Evolutionary conservation across 2,888 invertebrate genomes (phyloP).

Genomic region (Plusia festucae): DNA sequence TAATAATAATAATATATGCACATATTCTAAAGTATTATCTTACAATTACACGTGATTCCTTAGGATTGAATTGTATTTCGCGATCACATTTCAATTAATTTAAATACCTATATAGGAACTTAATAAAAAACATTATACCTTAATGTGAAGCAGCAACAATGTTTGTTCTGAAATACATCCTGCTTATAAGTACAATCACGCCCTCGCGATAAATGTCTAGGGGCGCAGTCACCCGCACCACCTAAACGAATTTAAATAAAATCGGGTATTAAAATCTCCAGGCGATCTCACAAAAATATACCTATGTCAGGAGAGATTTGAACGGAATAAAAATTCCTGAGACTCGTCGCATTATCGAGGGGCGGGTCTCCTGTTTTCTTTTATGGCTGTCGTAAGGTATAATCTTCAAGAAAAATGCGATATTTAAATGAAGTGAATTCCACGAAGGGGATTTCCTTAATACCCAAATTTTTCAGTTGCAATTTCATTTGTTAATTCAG

Average conservation of each 20-base stretch:
- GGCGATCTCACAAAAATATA: conserved; percentile 88
- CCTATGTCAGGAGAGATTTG: conserved; percentile 89
- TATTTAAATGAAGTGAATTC: conserved; percentile 89
- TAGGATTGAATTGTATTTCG: not conserved
- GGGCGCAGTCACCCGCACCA: conserved; percentile 83
- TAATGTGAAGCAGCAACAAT: conserved; percentile 29
- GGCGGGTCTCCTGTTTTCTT: conserved; percentile 88
- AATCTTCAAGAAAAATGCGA: conserved; percentile 90
- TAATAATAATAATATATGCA: no score
- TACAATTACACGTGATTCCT: not conserved
- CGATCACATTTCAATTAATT: not conserved
- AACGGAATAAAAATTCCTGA: conserved; percentile 88
- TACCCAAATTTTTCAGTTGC: conserved; percentile 81
- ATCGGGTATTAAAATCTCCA: conserved; percentile 88
- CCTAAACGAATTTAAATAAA: conserved; percentile 89
- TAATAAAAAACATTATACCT: conserved; percentile 21
- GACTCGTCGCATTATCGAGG: conserved; percentile 87
- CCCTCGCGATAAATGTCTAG: conserved; percentile 84
- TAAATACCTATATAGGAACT: not conserved
- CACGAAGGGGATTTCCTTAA: conserved; percentile 81
- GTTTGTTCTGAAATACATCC: conserved; percentile 65
- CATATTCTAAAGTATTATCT: no score
- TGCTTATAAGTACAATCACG: conserved; percentile 86
- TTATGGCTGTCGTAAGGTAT: conserved; percentile 89
- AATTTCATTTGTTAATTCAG: conserved; percentile 83